Base-by-base conservation (phyloP, 2,113 vertebrate species). In the Calyptommatus sinebrachiatus region DNA sequence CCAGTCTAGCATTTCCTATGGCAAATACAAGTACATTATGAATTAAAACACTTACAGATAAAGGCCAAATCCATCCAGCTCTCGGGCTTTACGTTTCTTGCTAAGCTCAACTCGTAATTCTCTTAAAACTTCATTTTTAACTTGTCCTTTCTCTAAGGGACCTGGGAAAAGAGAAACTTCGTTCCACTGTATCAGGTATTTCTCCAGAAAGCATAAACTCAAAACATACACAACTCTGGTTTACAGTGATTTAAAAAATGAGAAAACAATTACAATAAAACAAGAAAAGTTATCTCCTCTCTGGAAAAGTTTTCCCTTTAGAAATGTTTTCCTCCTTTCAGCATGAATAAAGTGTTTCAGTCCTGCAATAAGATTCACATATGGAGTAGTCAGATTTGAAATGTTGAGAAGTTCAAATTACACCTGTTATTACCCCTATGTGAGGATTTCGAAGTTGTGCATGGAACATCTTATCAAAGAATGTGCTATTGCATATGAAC, bases 71-170 rank as follows among this genome's bases (percentile, higher is more conserved):
- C 98, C 97, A 72, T 99, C 98, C 91, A 99, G 90, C 82, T 99
- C 97, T 89, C 96, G 95, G 45, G 97, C 96, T 69, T 92, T 96
- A 90, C 99, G 98, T 80, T 98, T 99, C 92, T 99, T 99, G 92
- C 97, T 99, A 84, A 99, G 96, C 79, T 99, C 98, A 41, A 99
- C 98, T 85, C 98, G 94, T 80, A 99, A 60, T 88, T 99, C 97
- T 78, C 98, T 91, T 31, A 99, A 90, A 45, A 97, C 97, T 93
- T 99, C 98, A 71, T 99, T 99, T 85, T 98, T 98, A 11, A 99
- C 98, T 90, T 99, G 98, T 84, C 98, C 98, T 90, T 99, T 99
- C 86, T 99, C 98, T 89, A 99, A 86, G 46, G 98, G 98, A 74
- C 98, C 98, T 99, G 78, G 4, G 86, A 14, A 5, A 28, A 78